Conservation (phyloP, 2,888 invertebrate genomes). For the Calameuta pallipes region DNA sequence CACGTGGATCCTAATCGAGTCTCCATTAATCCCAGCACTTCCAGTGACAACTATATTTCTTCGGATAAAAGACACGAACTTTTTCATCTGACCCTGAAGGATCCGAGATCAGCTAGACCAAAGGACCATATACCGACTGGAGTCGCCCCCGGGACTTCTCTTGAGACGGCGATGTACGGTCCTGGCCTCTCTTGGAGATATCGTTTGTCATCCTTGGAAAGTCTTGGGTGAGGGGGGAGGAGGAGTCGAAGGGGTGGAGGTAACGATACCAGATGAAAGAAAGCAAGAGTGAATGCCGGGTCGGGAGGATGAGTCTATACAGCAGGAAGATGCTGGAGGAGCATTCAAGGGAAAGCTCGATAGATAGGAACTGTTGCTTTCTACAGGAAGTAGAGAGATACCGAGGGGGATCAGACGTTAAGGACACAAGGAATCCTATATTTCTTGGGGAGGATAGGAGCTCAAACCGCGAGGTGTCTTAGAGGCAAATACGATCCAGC, state of each 20-base stretch:
- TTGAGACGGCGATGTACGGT: not conserved
- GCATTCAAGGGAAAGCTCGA: not conserved
- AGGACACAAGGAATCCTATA: not conserved
- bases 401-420: not conserved
- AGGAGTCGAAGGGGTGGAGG: not conserved
- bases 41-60: not conserved
- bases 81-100: not conserved
- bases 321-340: not conserved
- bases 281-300: not conserved
- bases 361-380: constrained; percentile 7
- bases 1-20: not conserved
- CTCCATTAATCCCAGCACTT: not conserved
- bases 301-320: not conserved
- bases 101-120: not conserved
- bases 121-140: not conserved
- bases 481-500: not conserved
- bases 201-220: not conserved
- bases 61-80: not conserved
- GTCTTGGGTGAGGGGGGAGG: not conserved
- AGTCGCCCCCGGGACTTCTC: not conserved
- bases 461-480: not conserved
- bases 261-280: not conserved
- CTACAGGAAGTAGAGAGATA: not conserved
- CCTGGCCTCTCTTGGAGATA: not conserved
- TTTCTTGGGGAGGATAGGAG: not conserved